Base-by-base conservation (phyloP, 53 echinoderm and acorn worm genomes). In the Echinometra lucunter region DNA sequence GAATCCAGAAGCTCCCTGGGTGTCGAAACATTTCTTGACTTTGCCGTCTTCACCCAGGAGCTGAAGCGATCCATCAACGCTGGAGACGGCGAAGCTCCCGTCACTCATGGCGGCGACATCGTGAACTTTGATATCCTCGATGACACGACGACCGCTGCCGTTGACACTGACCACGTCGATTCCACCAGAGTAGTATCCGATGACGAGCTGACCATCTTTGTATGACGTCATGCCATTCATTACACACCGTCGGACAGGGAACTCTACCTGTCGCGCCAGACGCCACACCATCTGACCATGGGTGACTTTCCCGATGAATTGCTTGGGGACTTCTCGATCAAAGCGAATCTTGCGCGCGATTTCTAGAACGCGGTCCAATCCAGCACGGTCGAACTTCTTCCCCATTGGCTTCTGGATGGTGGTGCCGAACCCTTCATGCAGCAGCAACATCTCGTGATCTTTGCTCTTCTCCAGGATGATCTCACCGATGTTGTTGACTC, bases 401-500 rank as follows among this genome's bases (percentile, higher is more conserved):
- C 81, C 57, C 93, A 93, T 75, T 12, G 93, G 93, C 60, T 93
- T 93, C 34, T 57, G 17, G 81, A 93, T 37, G 3, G 93, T 93
- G 81, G 30, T 93, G 78, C 81, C 93, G 40, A 93, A 93, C 3
- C 93, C 81, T 57, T 93, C 93, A 15, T 93, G 93, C 45, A 93
- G 93, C 57, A 93, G 19, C 19, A 93, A 56, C 93, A 93, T 93
- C 81, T 93, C 93, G 60, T 93, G 81, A 58, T 93, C 93, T 57
- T 93, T 93, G 58, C 93, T 93, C 81, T 93, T 93, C 93, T 93
- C 93, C 38, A 93, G 38, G 81, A 93, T 93, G 58, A 93, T 93
- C 93, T 93, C 93, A 55, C 93, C 93, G 81, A 93, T 78, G 58
- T 57, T 93, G 81, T 93, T 93, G 19, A 93, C 93, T 80, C 93